Evolutionary conservation across 2,113 vertebrate species (phyloP).

Genomic region (Neogale vison): DNA sequence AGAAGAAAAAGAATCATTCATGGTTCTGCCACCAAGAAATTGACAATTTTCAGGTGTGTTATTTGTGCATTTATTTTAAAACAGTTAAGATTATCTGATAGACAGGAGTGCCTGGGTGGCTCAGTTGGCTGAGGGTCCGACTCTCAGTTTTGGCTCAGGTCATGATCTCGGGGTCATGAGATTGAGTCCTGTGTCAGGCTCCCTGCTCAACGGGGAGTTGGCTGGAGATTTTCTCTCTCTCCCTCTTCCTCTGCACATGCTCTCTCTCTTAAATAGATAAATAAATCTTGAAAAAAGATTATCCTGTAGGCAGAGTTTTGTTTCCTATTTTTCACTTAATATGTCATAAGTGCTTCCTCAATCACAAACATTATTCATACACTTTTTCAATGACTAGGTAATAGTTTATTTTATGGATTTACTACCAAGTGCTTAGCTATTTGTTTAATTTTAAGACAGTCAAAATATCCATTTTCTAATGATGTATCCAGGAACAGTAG

Average conservation of each 20-base stretch:
- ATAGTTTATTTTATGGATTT: background rate
- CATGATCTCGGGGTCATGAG: background rate
- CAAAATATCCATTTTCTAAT: background rate
- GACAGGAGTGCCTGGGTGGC: background rate
- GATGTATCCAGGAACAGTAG: background rate
- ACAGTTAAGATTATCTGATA: background rate
- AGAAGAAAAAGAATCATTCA: background rate
- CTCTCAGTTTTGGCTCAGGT: background rate
- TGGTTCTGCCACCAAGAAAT: background rate
- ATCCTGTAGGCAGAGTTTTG: background rate
- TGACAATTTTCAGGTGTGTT: background rate
- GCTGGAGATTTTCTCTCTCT: background rate
- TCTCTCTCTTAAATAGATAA: background rate
- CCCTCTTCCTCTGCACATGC: background rate
- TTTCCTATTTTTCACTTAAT: background rate
- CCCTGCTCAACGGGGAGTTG: background rate
- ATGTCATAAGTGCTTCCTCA: background rate
- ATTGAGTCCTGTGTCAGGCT: background rate
- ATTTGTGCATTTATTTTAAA: slow-evolving; percentile 9
- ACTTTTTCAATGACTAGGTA: background rate
- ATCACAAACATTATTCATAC: background rate
- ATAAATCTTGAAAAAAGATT: background rate
- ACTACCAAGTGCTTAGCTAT: background rate
- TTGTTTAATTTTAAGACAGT: background rate
- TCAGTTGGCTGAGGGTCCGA: background rate